Conservation (phyloP, 2,113 vertebrate species). For the Campylomormyrus tamandua region DNA sequence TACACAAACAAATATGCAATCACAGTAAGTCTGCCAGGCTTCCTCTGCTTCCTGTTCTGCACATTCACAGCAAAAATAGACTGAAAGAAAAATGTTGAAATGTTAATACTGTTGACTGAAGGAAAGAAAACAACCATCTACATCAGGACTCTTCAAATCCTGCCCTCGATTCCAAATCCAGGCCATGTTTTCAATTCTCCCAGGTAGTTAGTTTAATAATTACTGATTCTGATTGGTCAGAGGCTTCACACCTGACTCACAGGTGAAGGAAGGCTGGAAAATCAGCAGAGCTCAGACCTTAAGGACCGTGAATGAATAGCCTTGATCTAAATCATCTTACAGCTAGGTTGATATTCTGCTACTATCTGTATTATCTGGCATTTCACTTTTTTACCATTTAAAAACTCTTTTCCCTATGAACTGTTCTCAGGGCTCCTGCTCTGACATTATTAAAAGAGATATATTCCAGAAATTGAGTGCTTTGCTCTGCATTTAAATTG, state of each 20-base stretch:
- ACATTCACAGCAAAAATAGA: not conserved
- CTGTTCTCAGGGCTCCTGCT: not conserved
- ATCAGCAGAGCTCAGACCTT: not conserved
- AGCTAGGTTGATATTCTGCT: not conserved
- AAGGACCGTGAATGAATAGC: not conserved
- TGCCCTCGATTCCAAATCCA: not conserved
- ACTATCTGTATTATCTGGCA: not conserved
- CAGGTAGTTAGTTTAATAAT: not conserved
- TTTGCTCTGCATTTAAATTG: not conserved
- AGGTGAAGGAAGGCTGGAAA: not conserved
- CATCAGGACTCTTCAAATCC: not conserved
- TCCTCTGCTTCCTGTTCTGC: not conserved
- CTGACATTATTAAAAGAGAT: not conserved
- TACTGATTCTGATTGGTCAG: not conserved
- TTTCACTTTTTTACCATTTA: not conserved
- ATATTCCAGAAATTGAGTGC: not conserved
- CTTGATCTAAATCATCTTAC: not conserved
- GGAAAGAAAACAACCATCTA: not conserved
- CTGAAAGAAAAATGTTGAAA: not conserved
- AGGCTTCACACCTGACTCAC: not conserved
- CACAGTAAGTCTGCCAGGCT: not conserved
- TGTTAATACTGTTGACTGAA: not conserved
- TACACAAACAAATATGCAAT: not conserved
- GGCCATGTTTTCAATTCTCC: not conserved
- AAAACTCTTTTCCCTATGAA: not conserved